Base-by-base conservation (phyloP, 2,797 vertebrate genomes). In the Mallotus villosus region DNA sequence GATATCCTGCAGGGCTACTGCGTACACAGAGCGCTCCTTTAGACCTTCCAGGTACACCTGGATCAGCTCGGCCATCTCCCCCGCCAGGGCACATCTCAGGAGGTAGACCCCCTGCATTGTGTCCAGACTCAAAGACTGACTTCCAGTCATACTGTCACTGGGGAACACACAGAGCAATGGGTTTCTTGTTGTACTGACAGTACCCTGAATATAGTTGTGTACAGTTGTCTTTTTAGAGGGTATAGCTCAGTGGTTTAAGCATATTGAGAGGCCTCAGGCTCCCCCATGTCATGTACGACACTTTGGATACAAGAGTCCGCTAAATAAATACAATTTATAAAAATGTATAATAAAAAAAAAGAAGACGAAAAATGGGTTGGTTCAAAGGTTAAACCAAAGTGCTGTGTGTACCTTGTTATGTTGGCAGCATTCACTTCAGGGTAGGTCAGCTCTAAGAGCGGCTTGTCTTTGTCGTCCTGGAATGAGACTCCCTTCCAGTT, bases 401-500 rank as follows among this genome's bases (percentile, higher is more conserved):
- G 16, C 14, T 14, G 41, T 70, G 17, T 41, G 0, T 76, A 94
- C 95, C 90, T 95, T 61, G 84, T 89, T 24, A 88, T 87, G 51
- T 86, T 75, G 37, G 94, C 88, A 27, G 89, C 87, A 57, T 88
- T 94, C 80, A 99, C 75, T 79, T 97, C 95, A 2, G 94, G 75
- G 82, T 95, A 99, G 34, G 94, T 88, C 46, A 98, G 84, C 65
- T 94, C 93, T 22, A 96, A 77, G 24, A 97, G 89, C 1, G n/a
- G 86, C 78, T 83, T 95, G 79, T 99, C 96, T 51, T 68, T 92
- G 72, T 92, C 92, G 41, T 97, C 96, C 85, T 97, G 90, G 82
- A 99, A 97, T 65, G 85, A 89, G 57, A 99, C 76, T 22, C 94
- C 94, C 60, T 83, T 93, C 92, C 94, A 95, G 86, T 96, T 97